phyloP scores from a whole-genome alignment of 2,113 vertebrate species.

The Charadrius vociferus region DNA sequence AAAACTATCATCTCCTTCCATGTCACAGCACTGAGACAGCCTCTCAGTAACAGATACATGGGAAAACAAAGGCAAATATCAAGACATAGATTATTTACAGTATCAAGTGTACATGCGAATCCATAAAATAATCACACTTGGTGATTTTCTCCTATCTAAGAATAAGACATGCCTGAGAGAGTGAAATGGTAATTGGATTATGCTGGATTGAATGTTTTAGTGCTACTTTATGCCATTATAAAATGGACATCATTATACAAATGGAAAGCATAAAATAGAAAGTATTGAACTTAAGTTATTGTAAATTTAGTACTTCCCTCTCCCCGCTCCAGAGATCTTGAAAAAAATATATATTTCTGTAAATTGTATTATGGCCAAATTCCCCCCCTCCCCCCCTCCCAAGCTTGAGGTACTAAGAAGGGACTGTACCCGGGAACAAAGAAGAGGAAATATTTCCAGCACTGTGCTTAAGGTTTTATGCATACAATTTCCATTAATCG shows the following conservation, averaged over 20 bases:
- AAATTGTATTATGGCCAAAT: neutral
- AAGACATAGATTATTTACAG: neutral
- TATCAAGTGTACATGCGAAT: neutral
- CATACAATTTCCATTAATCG: neutral
- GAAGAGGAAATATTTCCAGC: neutral
- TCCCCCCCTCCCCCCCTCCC: neutral
- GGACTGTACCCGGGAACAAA: neutral
- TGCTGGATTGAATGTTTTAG: constrained; percentile 19
- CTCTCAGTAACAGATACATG: neutral
- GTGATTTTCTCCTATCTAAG: constrained; percentile 6
- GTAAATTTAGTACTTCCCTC: neutral
- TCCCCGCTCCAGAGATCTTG: neutral
- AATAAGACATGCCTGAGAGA: neutral
- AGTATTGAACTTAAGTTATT: neutral
- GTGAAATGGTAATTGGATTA: constrained; percentile 40
- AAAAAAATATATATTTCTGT: neutral
- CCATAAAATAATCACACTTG: neutral
- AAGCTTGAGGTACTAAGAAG: neutral
- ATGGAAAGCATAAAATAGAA: neutral
- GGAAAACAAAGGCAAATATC: neutral
- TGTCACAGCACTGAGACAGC: neutral
- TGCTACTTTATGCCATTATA: constrained; percentile 15
- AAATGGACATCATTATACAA: constrained; percentile 1
- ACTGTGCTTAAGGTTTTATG: neutral
- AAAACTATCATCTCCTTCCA: neutral